Base-by-base conservation (phyloP, 2,797 vertebrate genomes). In the Eutrigla gurnardus region DNA sequence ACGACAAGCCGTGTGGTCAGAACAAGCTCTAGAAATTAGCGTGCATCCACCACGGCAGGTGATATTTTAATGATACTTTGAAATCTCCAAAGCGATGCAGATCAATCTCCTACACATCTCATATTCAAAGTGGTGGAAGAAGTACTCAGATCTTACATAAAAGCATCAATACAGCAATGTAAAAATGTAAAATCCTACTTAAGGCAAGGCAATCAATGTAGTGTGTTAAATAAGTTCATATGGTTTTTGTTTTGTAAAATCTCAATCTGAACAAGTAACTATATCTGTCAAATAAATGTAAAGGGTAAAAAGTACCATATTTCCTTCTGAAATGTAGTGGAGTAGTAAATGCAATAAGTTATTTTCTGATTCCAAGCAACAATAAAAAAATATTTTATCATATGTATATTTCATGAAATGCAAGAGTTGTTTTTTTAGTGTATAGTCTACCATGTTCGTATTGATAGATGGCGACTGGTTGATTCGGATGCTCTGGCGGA, bases 11-110 rank as follows among this genome's bases (percentile, higher is more conserved):
- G 33, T 49, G 57, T 49, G 57, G 12, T 57, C 25, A 45, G 10
- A 52, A 73, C 53, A 57, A 58, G 55, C 58, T 40, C 40, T 15
- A 72, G 55, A 62, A 69, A 72, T 65, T 0, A 67, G 65, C 1
- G 39, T 13, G 68, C 66, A 72, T 73, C 55, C 65, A 46, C 10
- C 50, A 43, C 65, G 70, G 43, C 50, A 18, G 39, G 7, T 10
- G 57, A 35, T 68, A 63, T 69, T 62, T 12, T 3, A 18, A n/a
- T 50, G 12, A 40, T 17, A 39, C n/a, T 55, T 66, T 49, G 4
- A 72, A 53, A 15, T 42, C 12, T 65, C 9, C 40, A 36, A n/a
- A 15, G 12, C n/a, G 36, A 53, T 49, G 52, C 8, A 3, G 35
- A 58, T 25, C 2, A 35, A 8, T 43, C 25, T 25, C 18, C 4